Evolutionary conservation across 2,113 vertebrate genomes (phyloP).

Genomic region (Ciconia stormi): DNA sequence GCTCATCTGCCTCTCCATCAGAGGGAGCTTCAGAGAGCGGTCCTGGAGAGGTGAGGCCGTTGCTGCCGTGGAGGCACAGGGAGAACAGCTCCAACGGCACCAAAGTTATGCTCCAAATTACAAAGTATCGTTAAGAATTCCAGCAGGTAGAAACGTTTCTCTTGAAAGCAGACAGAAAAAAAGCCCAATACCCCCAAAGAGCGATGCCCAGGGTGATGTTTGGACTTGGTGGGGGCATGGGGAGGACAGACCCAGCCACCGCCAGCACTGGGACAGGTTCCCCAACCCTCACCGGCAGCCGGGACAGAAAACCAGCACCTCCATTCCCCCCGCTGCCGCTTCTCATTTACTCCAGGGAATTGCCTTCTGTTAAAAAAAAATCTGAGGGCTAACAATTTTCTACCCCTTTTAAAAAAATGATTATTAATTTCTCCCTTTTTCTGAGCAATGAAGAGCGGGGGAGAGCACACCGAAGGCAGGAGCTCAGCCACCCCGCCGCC

Average conservation of each 20-base stretch:
- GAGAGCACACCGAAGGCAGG: too few species aligned
- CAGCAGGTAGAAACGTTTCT: background rate
- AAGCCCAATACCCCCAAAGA: background rate
- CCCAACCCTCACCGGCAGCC: fast-evolving
- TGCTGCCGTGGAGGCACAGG: background rate
- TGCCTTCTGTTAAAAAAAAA: background rate
- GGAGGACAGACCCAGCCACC: background rate
- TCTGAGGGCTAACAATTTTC: background rate
- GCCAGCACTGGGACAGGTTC: too few species aligned
- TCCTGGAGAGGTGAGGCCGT: background rate
- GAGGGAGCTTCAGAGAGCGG: background rate
- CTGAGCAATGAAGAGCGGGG: background rate
- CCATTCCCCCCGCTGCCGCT: background rate
- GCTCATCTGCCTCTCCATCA: background rate
- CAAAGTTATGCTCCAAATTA: fast-evolving
- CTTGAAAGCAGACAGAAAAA: background rate
- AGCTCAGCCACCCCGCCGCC: too few species aligned
- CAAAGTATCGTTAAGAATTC: background rate
- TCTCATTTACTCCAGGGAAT: background rate
- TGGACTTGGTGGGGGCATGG: background rate
- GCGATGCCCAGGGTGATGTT: background rate
- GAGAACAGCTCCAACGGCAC: background rate
- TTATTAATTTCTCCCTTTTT: background rate
- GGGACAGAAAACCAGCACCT: background rate
- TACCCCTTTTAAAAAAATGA: background rate